Conservation (phyloP, 1,140 invertebrate genomes). For the Neodiprion pinetum region DNA sequence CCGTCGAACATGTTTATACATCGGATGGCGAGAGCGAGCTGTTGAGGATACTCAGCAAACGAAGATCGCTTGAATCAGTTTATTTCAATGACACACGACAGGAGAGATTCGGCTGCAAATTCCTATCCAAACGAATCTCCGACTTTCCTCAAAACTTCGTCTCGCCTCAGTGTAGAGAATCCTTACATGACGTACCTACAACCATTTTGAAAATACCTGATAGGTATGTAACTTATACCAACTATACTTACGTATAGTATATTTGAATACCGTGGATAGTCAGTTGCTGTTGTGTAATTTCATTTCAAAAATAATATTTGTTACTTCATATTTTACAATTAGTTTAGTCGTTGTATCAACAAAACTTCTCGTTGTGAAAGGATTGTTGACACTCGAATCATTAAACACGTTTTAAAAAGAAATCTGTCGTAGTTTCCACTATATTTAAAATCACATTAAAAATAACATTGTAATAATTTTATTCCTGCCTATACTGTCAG, state of each 20-base stretch:
- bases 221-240: constrained; percentile 20
- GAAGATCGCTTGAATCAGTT: constrained; percentile 2
- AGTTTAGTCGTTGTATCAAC: too few species aligned
- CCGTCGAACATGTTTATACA: constrained; percentile 40
- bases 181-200: not conserved
- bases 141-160: constrained; percentile 2
- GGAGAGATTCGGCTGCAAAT: constrained; percentile 11
- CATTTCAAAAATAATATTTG: too few species aligned
- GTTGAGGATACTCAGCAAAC: not conserved
- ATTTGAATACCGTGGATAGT: constrained; percentile 17
- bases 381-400: too few species aligned
- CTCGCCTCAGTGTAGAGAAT: constrained; percentile 1
- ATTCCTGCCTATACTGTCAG: too few species aligned
- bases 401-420: too few species aligned
- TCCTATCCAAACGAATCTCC: not conserved
- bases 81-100: constrained; percentile 1
- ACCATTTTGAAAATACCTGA: constrained; percentile 15
- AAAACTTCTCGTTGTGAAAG: too few species aligned
- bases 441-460: too few species aligned
- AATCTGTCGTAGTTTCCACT: too few species aligned
- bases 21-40: not conserved
- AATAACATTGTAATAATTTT: too few species aligned
- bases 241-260: constrained; percentile 35
- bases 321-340: too few species aligned
- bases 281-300: too few species aligned